phyloP scores from a whole-genome alignment of 2,113 vertebrate species.

The Desmodus rotundus region DNA sequence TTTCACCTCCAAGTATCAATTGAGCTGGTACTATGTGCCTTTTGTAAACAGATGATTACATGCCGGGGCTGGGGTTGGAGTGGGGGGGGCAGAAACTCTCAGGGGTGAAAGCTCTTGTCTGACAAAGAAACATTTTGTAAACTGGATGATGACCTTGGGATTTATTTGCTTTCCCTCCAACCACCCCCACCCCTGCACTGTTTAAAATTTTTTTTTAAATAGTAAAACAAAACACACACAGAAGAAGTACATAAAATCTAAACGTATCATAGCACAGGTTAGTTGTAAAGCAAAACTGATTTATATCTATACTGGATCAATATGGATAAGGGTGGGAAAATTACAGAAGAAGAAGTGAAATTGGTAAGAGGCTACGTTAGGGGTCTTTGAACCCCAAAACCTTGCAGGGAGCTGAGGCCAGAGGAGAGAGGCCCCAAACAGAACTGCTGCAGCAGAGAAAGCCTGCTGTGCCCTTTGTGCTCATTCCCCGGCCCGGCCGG shows the following conservation, averaged over 20 bases:
- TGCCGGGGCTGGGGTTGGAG: background rate
- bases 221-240: background rate
- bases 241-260: background rate
- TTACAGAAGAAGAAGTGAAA: background rate
- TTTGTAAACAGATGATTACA: background rate
- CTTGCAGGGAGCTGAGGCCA: background rate
- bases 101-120: background rate
- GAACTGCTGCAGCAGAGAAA: background rate
- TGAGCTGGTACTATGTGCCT: background rate
- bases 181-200: background rate
- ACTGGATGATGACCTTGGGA: background rate
- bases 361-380: background rate
- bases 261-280: background rate
- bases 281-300: background rate
- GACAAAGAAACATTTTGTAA: constrained; percentile 16
- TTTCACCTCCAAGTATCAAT: background rate
- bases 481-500: background rate
- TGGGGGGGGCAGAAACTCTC: background rate
- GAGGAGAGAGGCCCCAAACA: background rate
- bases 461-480: background rate
- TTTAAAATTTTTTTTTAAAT: background rate
- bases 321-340: background rate
- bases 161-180: background rate
- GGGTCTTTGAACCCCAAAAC: background rate
- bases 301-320: background rate